Evolutionary conservation across 2,888 invertebrate genomes (phyloP).

Genomic region (Tipula unca): DNA sequence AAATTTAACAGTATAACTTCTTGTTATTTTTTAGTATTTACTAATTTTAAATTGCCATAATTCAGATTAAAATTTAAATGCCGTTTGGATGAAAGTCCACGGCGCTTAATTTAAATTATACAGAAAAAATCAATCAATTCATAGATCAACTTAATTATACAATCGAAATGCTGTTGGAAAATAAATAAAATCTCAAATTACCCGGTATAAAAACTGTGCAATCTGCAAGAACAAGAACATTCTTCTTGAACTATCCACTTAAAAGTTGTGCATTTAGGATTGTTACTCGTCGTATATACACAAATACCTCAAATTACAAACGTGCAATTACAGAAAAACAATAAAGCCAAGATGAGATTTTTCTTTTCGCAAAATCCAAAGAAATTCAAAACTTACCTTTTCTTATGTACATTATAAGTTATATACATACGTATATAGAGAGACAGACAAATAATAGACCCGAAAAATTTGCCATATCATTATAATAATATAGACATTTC

Average conservation of each 20-base stretch:
- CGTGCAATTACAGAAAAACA: not conserved
- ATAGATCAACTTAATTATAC: not conserved
- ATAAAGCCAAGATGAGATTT: not conserved
- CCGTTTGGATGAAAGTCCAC: not conserved
- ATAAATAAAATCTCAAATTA: not conserved
- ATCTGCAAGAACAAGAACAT: not conserved
- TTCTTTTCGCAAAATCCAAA: not conserved
- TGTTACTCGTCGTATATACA: not conserved
- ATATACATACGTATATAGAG: too few relatives aligned
- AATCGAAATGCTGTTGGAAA: not conserved
- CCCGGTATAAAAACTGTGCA: not conserved
- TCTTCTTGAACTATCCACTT: not conserved
- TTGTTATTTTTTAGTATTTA: too few relatives aligned
- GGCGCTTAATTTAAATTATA: too few relatives aligned
- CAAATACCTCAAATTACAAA: not conserved
- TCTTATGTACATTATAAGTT: too few relatives aligned
- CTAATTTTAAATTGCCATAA: too few relatives aligned
- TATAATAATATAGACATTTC: not conserved
- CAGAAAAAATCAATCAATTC: too few relatives aligned
- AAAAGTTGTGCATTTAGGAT: not conserved
- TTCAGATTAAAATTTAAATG: too few relatives aligned
- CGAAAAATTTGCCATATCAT: constrained; percentile 4
- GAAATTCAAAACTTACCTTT: not conserved
- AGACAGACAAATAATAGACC: not conserved
- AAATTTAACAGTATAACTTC: too few relatives aligned